A percentile compares a stretch with the other conserved stretches of the same genome.
These are phyloP conservation scores for Microctonus brassicae DNA, from an alignment of 2,888 invertebrate genomes.

Conservation along the genomic window DNA sequence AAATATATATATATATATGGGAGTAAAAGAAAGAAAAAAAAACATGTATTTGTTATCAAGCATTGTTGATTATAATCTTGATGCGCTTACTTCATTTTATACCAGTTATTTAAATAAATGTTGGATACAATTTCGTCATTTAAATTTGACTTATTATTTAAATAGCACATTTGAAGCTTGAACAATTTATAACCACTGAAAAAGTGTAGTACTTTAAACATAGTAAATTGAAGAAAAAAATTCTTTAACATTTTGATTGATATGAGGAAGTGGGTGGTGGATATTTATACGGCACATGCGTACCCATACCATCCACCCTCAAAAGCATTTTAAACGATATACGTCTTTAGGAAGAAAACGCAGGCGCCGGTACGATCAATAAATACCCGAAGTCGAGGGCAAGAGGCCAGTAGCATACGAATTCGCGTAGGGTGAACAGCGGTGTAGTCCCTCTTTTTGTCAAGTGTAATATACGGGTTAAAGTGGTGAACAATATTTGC, in stretches of 20 bases:
- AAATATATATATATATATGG: too few species aligned
- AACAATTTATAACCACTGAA: too few species aligned
- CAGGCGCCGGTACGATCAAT: conserved; percentile 68
- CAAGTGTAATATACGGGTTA: conserved; percentile 44
- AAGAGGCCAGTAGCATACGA: conserved; percentile 65
- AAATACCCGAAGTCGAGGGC: conserved; percentile 63
- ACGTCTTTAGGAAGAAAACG: conserved; percentile 50
- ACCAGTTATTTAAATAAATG: conserved; percentile 55
- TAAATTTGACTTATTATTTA: not conserved
- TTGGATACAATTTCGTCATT: conserved; percentile 49
- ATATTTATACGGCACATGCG: conserved; percentile 46
- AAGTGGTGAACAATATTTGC: conserved; percentile 60
- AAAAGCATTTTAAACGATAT: conserved; percentile 36
- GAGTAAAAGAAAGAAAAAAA: not conserved
- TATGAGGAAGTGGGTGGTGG: conserved; percentile 22
- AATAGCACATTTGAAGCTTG: too few species aligned
- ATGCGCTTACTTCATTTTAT: conserved; percentile 52
- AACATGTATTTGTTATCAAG: conserved; percentile 11
- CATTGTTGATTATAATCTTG: conserved; percentile 13
- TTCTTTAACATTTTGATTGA: not conserved
- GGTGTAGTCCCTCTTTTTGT: conserved; percentile 43
- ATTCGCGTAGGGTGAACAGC: conserved; percentile 61
- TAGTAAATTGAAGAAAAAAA: not conserved
- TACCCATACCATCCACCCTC: conserved; percentile 17
- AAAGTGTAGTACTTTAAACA: too few species aligned